A percentile compares a stretch with the other conserved stretches of the same genome.
phyloP scores from a whole-genome alignment of 2,888 invertebrate genomes.

The Caenorhabditis sp. region DNA sequence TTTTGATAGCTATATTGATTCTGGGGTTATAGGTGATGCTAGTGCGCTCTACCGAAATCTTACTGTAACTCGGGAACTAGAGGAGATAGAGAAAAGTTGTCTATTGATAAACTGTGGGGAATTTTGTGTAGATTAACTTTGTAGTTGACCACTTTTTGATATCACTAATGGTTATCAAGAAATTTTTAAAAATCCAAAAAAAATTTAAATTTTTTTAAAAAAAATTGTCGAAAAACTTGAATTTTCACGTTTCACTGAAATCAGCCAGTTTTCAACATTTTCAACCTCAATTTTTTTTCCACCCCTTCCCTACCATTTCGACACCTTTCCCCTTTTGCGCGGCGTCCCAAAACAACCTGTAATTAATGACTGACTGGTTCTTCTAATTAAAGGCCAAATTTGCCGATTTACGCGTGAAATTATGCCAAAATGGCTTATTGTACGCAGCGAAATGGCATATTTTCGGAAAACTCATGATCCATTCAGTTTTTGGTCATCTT shows the following conservation, averaged over 20 bases:
- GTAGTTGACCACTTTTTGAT: background rate
- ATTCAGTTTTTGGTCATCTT: too few relatives aligned
- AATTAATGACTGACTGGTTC: slow-evolving; percentile 46
- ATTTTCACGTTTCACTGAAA: background rate
- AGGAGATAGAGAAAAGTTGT: background rate
- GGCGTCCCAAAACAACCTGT: slow-evolving; percentile 29
- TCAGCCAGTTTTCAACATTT: too few relatives aligned
- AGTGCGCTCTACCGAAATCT: slow-evolving; percentile 1
- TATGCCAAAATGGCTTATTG: slow-evolving; percentile 15
- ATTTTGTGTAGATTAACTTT: background rate
- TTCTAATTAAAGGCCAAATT: slow-evolving; percentile 32
- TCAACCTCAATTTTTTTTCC: too few relatives aligned
- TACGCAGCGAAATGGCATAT: too few relatives aligned
- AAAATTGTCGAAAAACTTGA: background rate
- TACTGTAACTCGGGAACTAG: background rate
- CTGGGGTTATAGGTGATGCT: slow-evolving; percentile 85
- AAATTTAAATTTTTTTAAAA: background rate
- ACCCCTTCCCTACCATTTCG: background rate
- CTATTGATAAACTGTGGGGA: background rate
- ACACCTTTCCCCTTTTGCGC: background rate
- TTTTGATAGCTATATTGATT: slow-evolving; percentile 84
- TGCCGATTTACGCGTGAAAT: background rate
- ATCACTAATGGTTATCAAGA: background rate
- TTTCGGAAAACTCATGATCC: too few relatives aligned
- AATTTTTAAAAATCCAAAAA: background rate